Evolutionary conservation across 2,888 invertebrate genomes (phyloP).

Genomic region (Physocephala rufipes): DNA sequence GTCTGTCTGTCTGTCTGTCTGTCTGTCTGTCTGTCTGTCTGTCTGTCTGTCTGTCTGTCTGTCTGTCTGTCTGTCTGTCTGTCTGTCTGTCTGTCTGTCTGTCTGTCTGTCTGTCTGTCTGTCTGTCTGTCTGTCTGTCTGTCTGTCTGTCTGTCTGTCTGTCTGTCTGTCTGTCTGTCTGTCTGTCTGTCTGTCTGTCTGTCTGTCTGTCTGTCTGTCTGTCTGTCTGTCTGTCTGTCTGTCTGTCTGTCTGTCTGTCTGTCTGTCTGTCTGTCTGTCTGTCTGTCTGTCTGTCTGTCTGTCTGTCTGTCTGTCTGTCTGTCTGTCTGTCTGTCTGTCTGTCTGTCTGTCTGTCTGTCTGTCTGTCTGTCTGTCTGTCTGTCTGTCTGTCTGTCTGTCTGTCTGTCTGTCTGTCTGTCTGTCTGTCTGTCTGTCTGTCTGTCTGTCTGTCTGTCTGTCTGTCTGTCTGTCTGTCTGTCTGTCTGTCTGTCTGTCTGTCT

Average conservation of each 20-base stretch:
- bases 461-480: slow-evolving; percentile 15
- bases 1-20: slow-evolving; percentile 20
- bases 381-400: slow-evolving; percentile 14
- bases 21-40: slow-evolving; percentile 20
- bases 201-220: neutral
- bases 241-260: neutral
- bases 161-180: slow-evolving; percentile 18
- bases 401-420: slow-evolving; percentile 14
- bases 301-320: slow-evolving; percentile 17
- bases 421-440: slow-evolving; percentile 14
- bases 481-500: slow-evolving; percentile 17
- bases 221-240: neutral
- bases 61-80: slow-evolving; percentile 20
- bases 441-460: slow-evolving; percentile 17
- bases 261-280: slow-evolving; percentile 1
- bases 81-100: slow-evolving; percentile 20
- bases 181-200: slow-evolving; percentile 8
- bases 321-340: slow-evolving; percentile 15
- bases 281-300: slow-evolving; percentile 12
- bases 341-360: slow-evolving; percentile 17
- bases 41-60: slow-evolving; percentile 20
- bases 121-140: slow-evolving; percentile 20
- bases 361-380: slow-evolving; percentile 15
- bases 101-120: slow-evolving; percentile 20
- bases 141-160: slow-evolving; percentile 20